A percentile compares a stretch with the other conserved stretches of the same genome.
These are phyloP conservation scores for Scolopax mira DNA, from an alignment of 2,113 vertebrate genomes.

Conservation along the genomic window DNA sequence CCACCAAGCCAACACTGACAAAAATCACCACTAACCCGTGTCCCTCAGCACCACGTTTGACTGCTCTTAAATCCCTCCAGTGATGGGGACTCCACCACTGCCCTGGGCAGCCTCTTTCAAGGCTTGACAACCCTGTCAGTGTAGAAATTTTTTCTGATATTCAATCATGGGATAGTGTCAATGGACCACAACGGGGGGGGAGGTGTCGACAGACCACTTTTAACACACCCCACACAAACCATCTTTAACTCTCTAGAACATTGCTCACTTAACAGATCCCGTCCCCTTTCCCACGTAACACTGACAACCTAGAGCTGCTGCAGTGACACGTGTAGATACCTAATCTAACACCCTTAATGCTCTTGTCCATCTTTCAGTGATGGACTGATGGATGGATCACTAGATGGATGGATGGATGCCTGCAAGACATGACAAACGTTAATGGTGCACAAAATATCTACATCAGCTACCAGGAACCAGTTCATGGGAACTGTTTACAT, in stretches of 20 bases:
- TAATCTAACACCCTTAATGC: neutral
- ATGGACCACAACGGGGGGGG: neutral
- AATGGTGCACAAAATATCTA: neutral
- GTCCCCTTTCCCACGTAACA: neutral
- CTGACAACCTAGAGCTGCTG: neutral
- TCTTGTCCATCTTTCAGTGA: neutral
- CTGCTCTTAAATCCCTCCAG: too few species aligned
- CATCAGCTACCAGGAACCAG: neutral
- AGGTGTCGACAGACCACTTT: neutral
- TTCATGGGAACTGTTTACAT: neutral
- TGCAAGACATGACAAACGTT: neutral
- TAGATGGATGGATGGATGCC: too few species aligned
- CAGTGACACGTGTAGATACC: accelerated
- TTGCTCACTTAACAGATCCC: neutral
- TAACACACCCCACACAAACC: neutral
- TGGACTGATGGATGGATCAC: too few species aligned
- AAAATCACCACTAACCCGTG: too few species aligned
- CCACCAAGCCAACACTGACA: too few species aligned
- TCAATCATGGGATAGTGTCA: too few species aligned
- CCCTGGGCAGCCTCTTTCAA: too few species aligned
- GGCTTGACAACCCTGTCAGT: too few species aligned
- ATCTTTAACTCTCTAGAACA: neutral
- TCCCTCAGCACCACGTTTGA: too few species aligned
- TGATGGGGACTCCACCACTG: too few species aligned
- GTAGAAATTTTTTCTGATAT: too few species aligned